Evolutionary conservation across 2,888 invertebrate species (phyloP).

Genomic region (Sesia bembeciformis): DNA sequence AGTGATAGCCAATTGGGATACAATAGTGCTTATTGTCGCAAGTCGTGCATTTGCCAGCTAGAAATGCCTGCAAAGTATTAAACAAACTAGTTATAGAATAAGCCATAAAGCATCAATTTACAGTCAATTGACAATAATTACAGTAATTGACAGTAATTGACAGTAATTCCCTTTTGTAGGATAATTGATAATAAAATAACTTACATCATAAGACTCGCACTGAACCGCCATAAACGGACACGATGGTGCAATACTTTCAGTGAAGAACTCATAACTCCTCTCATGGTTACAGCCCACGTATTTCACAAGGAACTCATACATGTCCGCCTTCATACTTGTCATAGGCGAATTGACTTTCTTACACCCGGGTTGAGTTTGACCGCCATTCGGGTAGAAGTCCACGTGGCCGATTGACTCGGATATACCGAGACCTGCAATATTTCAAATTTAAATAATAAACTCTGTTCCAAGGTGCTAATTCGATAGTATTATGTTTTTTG

Average conservation of each 20-base stretch:
- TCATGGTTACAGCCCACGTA: constrained; percentile 92
- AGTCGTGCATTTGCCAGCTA: constrained; percentile 80
- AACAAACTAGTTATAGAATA: neutral
- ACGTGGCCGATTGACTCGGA: constrained; percentile 88
- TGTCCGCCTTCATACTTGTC: constrained; percentile 23
- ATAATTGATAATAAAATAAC: constrained; percentile 9
- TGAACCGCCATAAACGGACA: constrained; percentile 87
- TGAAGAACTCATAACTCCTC: constrained; percentile 87
- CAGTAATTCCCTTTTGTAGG: neutral
- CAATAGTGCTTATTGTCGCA: constrained; percentile 80
- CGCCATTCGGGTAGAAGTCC: constrained; percentile 95
- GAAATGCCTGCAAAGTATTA: constrained; percentile 75
- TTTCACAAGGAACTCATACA: constrained; percentile 69
- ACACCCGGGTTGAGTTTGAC: constrained; percentile 78
- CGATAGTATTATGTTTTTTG: no score
- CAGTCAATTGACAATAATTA: neutral
- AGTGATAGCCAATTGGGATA: constrained; percentile 80
- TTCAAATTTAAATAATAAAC: no score
- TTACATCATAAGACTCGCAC: constrained; percentile 85
- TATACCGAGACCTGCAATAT: constrained; percentile 80
- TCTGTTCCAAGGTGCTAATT: no score
- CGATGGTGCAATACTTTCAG: constrained; percentile 84
- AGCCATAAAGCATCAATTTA: no score
- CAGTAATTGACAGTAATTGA: neutral
- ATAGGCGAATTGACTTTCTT: constrained; percentile 26